These are phyloP conservation scores for Aramus guarauna DNA, from an alignment of 2,113 vertebrate species.

Conservation along the genomic window DNA sequence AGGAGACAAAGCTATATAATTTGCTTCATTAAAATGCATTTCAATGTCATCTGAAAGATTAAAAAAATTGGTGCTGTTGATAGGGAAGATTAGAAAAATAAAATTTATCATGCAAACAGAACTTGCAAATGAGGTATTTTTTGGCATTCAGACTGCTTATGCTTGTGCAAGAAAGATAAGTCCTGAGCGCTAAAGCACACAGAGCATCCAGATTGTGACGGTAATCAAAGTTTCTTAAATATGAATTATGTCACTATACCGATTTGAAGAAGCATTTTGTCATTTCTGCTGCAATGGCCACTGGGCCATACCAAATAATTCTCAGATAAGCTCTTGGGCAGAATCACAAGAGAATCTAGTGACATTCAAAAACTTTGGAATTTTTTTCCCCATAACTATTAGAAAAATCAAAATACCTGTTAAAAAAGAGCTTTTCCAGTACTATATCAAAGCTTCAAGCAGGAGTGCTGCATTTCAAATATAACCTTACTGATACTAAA, in stretches of 20 bases:
- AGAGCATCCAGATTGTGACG: neutral
- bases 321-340: neutral
- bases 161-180: neutral
- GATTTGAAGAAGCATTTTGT: neutral
- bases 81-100: slow-evolving; percentile 26
- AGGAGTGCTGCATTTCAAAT: neutral
- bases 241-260: neutral
- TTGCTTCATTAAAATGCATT: slow-evolving; percentile 30
- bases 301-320: neutral
- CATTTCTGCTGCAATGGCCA: neutral
- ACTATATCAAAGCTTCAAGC: neutral
- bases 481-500: neutral
- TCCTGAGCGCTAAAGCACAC: neutral
- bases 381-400: neutral
- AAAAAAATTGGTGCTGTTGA: neutral
- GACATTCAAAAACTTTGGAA: neutral
- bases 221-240: neutral
- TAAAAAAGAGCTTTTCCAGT: neutral
- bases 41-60: slow-evolving; percentile 9
- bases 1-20: slow-evolving; percentile 23
- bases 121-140: slow-evolving; percentile 1
- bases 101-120: slow-evolving; percentile 23
- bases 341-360: neutral
- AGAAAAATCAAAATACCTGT: neutral
- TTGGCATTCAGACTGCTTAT: neutral